Percentiles rank a stretch among this genome's conserved stretches.
phyloP scores from a whole-genome alignment of 2,797 vertebrate species.

The Chrysocyon brachyurus region DNA sequence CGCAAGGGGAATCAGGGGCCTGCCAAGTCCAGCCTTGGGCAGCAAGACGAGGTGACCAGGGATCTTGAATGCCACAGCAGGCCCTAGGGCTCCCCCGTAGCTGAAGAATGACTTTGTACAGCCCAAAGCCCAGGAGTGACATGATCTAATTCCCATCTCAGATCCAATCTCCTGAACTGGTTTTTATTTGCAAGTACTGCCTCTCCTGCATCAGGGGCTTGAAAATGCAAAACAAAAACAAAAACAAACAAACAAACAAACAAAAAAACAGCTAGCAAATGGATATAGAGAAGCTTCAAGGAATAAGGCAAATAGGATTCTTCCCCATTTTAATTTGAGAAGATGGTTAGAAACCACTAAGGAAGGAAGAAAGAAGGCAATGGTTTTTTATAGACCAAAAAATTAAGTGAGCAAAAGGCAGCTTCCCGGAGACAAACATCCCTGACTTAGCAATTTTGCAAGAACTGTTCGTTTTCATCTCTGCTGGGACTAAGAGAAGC shows the following conservation, averaged over 20 bases:
- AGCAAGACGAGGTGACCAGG: neutral
- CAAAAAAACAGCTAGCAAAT: neutral
- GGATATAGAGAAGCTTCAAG: neutral
- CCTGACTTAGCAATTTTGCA: conserved; percentile 10
- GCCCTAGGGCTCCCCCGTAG: neutral
- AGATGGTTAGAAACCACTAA: neutral
- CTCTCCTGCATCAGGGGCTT: neutral
- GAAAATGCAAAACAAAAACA: neutral
- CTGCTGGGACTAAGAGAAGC: conserved; percentile 18
- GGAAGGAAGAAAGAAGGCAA: neutral
- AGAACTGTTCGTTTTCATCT: conserved; percentile 12
- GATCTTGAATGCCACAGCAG: neutral
- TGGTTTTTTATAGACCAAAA: conserved; percentile 8
- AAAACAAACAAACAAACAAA: neutral
- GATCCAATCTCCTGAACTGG: neutral
- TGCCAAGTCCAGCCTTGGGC: neutral
- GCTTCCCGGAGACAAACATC: conserved; percentile 37
- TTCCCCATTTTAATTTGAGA: conserved; percentile 28
- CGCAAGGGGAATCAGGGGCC: neutral
- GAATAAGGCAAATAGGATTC: neutral
- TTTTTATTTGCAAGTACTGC: neutral
- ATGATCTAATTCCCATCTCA: neutral
- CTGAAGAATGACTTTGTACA: neutral
- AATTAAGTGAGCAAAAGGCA: conserved; percentile 49
- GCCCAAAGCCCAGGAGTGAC: neutral